phyloP scores from a whole-genome alignment of 2,797 vertebrate species.

The Epinephelus awoara region DNA sequence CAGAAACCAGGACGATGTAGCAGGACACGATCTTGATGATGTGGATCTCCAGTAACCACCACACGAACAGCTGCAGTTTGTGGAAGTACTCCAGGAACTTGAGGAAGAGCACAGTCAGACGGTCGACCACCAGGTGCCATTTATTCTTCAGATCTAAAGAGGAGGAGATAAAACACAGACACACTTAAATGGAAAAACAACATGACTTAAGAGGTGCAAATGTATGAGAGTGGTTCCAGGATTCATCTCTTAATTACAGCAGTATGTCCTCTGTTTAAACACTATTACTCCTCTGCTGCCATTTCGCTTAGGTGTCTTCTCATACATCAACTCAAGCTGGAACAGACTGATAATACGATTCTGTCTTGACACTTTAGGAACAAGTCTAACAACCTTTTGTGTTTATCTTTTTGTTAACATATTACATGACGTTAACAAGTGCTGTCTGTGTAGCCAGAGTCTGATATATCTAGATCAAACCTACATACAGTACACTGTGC shows the following conservation, averaged over 20 bases:
- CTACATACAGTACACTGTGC: no score
- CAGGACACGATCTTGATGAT: slow-evolving; percentile 97
- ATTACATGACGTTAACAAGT: background rate
- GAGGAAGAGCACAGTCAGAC: slow-evolving; percentile 95
- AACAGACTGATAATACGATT: background rate
- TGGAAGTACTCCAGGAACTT: slow-evolving; percentile 98
- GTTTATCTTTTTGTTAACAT: background rate
- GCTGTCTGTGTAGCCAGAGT: background rate
- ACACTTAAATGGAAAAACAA: slow-evolving; percentile 10
- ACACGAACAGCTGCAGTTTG: slow-evolving; percentile 96
- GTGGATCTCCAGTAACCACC: slow-evolving; percentile 98
- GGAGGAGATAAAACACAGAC: slow-evolving; percentile 34
- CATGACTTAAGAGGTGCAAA: slow-evolving; percentile 9
- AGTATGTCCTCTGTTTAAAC: slow-evolving; percentile 21
- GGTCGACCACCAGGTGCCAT: slow-evolving; percentile 97
- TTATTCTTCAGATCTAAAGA: slow-evolving; percentile 94
- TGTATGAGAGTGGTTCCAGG: slow-evolving; percentile 23
- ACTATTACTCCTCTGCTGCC: background rate
- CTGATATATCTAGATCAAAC: background rate
- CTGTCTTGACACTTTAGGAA: background rate
- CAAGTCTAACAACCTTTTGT: background rate
- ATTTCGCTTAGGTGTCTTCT: background rate
- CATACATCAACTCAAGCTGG: slow-evolving; percentile 6
- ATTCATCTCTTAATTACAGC: slow-evolving; percentile 16
- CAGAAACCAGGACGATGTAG: slow-evolving; percentile 93